Percentiles rank a stretch among this genome's conserved stretches.
Conservation (phyloP, 1,140 invertebrate genomes). For the Pogonus chalceus region DNA sequence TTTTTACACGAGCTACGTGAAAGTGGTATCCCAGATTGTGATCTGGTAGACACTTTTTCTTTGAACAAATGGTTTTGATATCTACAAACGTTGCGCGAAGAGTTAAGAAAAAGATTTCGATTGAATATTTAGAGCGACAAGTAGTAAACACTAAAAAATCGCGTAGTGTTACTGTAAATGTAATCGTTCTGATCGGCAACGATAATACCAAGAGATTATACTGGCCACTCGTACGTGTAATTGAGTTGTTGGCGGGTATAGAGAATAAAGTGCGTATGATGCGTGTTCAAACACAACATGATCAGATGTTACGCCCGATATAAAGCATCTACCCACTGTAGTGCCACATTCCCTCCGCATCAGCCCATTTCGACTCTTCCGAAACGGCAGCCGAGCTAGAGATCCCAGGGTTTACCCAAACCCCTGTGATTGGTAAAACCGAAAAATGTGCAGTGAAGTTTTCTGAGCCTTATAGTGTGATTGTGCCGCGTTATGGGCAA, state of each 20-base stretch:
- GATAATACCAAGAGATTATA: conserved; percentile 17
- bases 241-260: conserved; percentile 14
- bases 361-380: too few relatives aligned
- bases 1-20: conserved; percentile 24
- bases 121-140: conserved; percentile 19
- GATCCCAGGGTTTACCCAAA: too few relatives aligned
- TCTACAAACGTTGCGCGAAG: conserved; percentile 16
- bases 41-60: conserved; percentile 14
- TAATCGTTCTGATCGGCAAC: conserved; percentile 12
- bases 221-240: conserved; percentile 17
- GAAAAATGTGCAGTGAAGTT: too few relatives aligned
- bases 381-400: too few relatives aligned
- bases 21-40: conserved; percentile 20
- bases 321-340: background rate
- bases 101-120: conserved; percentile 18
- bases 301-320: background rate
- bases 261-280: conserved; percentile 18
- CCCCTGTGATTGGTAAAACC: too few relatives aligned
- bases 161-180: conserved; percentile 7
- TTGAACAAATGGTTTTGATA: conserved; percentile 11
- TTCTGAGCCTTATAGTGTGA: too few relatives aligned
- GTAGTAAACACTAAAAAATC: background rate
- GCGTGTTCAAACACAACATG: conserved; percentile 14
- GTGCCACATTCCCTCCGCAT: too few relatives aligned
- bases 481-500: too few relatives aligned